Conservation (phyloP, 2,888 invertebrate species). For the Melanargia galathea region DNA sequence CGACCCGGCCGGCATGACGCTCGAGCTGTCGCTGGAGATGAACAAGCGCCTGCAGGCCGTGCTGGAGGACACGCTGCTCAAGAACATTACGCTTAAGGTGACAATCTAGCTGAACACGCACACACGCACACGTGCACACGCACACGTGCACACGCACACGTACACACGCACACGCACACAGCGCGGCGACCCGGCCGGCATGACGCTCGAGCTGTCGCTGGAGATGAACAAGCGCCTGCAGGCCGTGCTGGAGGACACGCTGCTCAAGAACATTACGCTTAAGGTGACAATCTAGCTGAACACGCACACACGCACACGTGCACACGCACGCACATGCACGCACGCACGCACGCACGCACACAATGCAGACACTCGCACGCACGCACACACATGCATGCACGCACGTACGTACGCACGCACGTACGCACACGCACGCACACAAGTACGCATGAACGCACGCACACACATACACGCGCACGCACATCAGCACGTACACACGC, state of each 20-base stretch:
- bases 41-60: constrained; percentile 95
- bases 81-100: constrained; percentile 94
- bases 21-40: constrained; percentile 95
- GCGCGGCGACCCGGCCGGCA: constrained; percentile 82
- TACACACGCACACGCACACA: not conserved
- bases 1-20: constrained; percentile 87
- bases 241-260: constrained; percentile 94
- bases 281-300: constrained; percentile 85
- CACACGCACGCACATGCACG: too few species aligned
- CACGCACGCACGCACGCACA: too few species aligned
- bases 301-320: not conserved
- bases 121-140: too few species aligned
- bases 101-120: not conserved
- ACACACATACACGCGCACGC: too few species aligned
- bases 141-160: not conserved
- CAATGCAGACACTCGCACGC: constrained; percentile 68
- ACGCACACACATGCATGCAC: too few species aligned
- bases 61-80: constrained; percentile 94
- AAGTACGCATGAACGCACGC: too few species aligned
- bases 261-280: constrained; percentile 94
- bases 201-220: constrained; percentile 93
- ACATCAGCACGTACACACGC: too few species aligned
- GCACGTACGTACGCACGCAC: too few species aligned
- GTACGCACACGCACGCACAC: too few species aligned
- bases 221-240: constrained; percentile 96